These are phyloP conservation scores for Ariolimax columbianus DNA, from an alignment of 2,888 invertebrate species.

Conservation along the genomic window DNA sequence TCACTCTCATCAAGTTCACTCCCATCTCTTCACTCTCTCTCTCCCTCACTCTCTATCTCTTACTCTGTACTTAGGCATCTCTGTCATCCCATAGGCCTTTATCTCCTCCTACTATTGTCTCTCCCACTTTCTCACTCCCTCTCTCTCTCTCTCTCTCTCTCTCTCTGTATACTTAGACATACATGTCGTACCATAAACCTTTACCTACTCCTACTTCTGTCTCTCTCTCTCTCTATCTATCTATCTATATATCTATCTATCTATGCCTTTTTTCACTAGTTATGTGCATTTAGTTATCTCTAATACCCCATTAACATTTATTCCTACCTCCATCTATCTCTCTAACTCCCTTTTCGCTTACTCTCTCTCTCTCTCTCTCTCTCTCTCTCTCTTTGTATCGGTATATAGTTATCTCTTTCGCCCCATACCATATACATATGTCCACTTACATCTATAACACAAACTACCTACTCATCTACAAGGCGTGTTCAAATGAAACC, in stretches of 20 bases:
- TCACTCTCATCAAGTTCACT: background rate
- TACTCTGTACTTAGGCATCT: background rate
- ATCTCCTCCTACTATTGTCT: background rate
- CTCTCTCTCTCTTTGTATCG: too few relatives aligned
- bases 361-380: background rate
- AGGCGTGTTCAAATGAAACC: too few relatives aligned
- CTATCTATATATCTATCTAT: too few relatives aligned
- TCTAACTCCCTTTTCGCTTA: too few relatives aligned
- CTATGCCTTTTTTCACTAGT: background rate
- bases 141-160: too few relatives aligned
- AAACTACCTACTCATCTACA: too few relatives aligned
- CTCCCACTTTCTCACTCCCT: background rate
- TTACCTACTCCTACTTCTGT: background rate
- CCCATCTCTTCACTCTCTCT: background rate
- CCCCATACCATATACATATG: too few relatives aligned
- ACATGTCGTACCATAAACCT: background rate
- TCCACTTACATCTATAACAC: too few relatives aligned
- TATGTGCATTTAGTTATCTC: background rate
- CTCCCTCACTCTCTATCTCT: too few relatives aligned
- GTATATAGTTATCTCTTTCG: background rate
- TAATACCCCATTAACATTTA: background rate
- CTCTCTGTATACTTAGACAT: too few relatives aligned
- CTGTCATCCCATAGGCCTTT: background rate
- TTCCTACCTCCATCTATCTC: background rate
- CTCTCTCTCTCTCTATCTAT: too few relatives aligned